phyloP scores from a whole-genome alignment of 1,140 invertebrate species.

The Pteromalus puparum region DNA sequence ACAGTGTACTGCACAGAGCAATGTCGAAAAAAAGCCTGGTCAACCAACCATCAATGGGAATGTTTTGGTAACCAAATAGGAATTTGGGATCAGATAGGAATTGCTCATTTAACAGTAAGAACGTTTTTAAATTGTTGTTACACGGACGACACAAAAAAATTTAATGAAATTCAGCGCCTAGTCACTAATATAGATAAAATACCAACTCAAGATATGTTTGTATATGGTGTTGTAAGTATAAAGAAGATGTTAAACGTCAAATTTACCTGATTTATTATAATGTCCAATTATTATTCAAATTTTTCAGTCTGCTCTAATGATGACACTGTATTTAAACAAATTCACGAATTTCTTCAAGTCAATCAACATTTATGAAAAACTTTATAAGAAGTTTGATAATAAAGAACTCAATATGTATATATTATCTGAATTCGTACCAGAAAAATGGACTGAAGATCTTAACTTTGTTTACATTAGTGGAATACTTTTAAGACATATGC shows the following conservation, averaged over 20 bases:
- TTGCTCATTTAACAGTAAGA: conserved; percentile 85
- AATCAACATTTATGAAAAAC: conserved; percentile 60
- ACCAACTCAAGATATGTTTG: conserved; percentile 67
- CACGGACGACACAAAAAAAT: conserved; percentile 64
- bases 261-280: too few species aligned
- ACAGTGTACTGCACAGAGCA: conserved; percentile 80
- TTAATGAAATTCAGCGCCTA: conserved; percentile 70
- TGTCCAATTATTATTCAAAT: conserved; percentile 11
- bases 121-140: conserved; percentile 75
- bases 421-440: conserved; percentile 53
- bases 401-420: conserved; percentile 53
- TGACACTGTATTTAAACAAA: conserved; percentile 75
- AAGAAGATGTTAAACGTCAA: conserved; percentile 50
- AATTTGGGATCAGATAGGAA: conserved; percentile 82
- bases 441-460: conserved; percentile 66
- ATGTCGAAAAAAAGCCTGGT: conserved; percentile 79
- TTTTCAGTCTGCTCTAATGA: conserved; percentile 78
- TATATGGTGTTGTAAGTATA: conserved; percentile 71
- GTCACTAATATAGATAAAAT: conserved; percentile 72
- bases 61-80: conserved; percentile 80
- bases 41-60: conserved; percentile 84
- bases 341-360: conserved; percentile 76
- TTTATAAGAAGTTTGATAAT: conserved; percentile 64
- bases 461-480: conserved; percentile 77
- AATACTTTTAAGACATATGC: conserved; percentile 82